These are phyloP conservation scores for Oriolus oriolus DNA, from an alignment of 2,113 vertebrate genomes.

Conservation along the genomic window DNA sequence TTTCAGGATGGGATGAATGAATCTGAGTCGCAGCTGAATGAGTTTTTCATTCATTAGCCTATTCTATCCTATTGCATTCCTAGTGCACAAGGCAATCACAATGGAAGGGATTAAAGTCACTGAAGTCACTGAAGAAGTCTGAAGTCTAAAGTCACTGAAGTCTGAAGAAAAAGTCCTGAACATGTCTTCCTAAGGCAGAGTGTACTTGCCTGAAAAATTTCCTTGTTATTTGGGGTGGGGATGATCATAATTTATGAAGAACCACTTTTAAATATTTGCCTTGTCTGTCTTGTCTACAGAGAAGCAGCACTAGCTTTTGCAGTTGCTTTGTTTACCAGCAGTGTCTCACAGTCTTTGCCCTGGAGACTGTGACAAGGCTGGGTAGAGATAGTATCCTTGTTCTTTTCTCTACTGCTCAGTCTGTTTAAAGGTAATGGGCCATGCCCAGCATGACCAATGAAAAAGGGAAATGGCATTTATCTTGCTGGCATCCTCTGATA, in stretches of 20 bases:
- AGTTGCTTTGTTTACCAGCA: constrained; percentile 29
- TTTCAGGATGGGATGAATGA: neutral
- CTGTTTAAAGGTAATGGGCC: constrained; percentile 30
- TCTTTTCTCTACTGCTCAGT: constrained; percentile 24
- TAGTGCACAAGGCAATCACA: constrained; percentile 13
- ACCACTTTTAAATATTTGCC: constrained; percentile 12
- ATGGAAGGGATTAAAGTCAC: constrained; percentile 24
- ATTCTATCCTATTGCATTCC: neutral
- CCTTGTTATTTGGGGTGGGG: neutral
- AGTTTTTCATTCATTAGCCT: constrained; percentile 30
- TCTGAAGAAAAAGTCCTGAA: neutral
- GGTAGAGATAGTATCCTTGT: constrained; percentile 2
- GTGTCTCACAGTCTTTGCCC: neutral
- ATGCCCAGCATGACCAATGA: constrained; percentile 32
- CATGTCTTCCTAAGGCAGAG: neutral
- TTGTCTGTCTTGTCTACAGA: neutral
- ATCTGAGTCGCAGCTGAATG: neutral
- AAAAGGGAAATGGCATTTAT: constrained; percentile 27
- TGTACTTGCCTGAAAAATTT: constrained; percentile 21
- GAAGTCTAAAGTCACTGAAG: too few species aligned
- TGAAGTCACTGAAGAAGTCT: too few species aligned
- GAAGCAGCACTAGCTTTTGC: neutral
- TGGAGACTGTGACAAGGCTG: neutral
- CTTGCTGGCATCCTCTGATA: constrained; percentile 21
- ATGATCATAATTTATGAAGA: neutral